Evolutionary conservation across 2,797 vertebrate genomes (phyloP), one percentile per base, ranked within the genome.

Genomic region (Oreortyx pictus): DNA sequence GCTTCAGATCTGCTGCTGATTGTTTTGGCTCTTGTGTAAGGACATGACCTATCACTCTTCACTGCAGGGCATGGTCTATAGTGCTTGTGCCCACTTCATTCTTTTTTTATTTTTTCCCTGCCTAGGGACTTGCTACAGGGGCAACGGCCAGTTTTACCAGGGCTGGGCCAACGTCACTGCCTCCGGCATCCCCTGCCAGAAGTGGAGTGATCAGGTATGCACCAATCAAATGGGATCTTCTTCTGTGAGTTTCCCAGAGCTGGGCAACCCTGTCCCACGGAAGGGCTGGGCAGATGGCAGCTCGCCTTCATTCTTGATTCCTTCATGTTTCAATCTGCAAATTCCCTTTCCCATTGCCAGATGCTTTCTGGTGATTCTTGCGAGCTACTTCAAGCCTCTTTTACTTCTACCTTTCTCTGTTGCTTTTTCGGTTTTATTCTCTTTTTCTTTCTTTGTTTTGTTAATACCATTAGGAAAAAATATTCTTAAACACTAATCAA

Each of bases 131-230:
- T 99, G 99, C 94, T 99, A 98, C 95, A 98, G 95, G 2, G 98
- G 98, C 68, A 98, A 97, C 81, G 99, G 98, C 5, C 97, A 97
- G 54, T 98, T 98, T 96, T 99, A 99, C 88, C 98, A 98, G 94
- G 99, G 99, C n/a, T 94, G 31, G 6, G n/a, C 96, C 65, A 99
- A 98, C 3, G n/a, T 97, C 73, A 99, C 98, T 0, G 93, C 91
- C 76, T 99, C 98, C 2, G 98, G 98, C 46, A 97, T 97, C 73
- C 97, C 97, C 4, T 99, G 99, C 95, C 99, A 99, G 95, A 97
- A 97, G 46, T 99, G 99, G 99, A 98, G 94, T 15, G 96, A 98
- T 39, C 97, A 97, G 96, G 97, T 96, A 20, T 0, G 83, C 8
- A 14, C 27, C 29, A 39, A 35, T 15, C 1, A 14, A 60, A 0